Base-by-base conservation (phyloP, 1,140 invertebrate species). In the Asobara japonica region DNA sequence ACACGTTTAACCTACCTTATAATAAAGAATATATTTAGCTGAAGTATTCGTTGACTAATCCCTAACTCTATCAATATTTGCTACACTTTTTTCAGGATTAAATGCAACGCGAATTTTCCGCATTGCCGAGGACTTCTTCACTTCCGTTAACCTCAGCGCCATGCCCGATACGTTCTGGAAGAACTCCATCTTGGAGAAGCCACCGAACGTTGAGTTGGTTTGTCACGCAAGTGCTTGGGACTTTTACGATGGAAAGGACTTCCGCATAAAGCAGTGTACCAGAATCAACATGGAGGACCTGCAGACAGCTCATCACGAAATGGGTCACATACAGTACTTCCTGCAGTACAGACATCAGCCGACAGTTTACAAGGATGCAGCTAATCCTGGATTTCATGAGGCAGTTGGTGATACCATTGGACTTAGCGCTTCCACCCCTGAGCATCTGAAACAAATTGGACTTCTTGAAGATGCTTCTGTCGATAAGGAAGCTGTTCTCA, bases 211-310 rank as follows among this genome's bases (percentile, higher is more conserved):
- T 51, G 91, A 96, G 27, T 89, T 96, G n/a, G 91, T 96, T 6
- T 98, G 96, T 78, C 96, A 98, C 78, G 94, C 96, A 0, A 94
- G 94, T 0, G 96, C 96, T 20, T 96, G 94, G 93, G 96, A 98
- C 87, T 96, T 98, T 80, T 96, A 91, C 79, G 91, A 96, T 79
- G 89, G 90, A 2, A 89, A 94, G 75, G 95, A 97, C 85, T 95
- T 94, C 77, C 92, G 95, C 82, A 96, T 98, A 76, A 98, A 97
- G 89, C 93, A 95, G 88, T 98, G 97, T 83, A 95, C 94, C 0
- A 83, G 89, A 69, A 87, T 96, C 2, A 92, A 90, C 11, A 90
- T 91, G 86, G 91, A 93, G 61, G 89, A 96, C 80, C 88, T 98
- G 6, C 88, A 91, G 64, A 93, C 91, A 0, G 93, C 93, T 2